Base-by-base conservation (phyloP, 2,888 invertebrate species). In the Craniophora ligustri region DNA sequence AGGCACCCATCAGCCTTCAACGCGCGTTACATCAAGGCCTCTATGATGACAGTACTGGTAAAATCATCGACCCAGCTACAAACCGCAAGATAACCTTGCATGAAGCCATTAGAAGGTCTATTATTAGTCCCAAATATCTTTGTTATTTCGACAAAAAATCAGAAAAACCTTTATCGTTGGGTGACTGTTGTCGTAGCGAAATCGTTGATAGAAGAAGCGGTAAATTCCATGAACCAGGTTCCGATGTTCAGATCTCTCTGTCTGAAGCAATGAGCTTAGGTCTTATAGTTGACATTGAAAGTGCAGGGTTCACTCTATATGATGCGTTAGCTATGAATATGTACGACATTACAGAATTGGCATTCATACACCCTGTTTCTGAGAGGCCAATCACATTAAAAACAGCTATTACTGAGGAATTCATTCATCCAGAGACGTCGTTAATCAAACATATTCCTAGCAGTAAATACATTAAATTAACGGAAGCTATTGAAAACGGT, bases 1-100 rank as follows among this genome's bases (percentile, higher is more conserved):
- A 96, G 85, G 96, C 96, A 7, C 96, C 97, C 0, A 95, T 98
- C 15, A 97, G 97, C 10, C 86, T 98, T 23, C 98, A 98, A 81
- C 94, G 97, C 77, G 97, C 97, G 0, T 95, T 98, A 45, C 97
- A 97, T 82, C 96, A 97, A 89, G 98, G 98, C 1, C 90, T 98
- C 0, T 98, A 98, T 79, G 97, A 98, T 71, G 96, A 97, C 55
- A 94, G 93, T 56, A 96, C 95, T 0, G 97, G 98, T 8, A 97
- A 97, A 92, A 95, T 98, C 42, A 94, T 96, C 28, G 98, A 98
- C 88, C 96, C 97, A 0, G 94, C 95, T 54, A 97, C 96, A 2
- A 96, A 96, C 36, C 95, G 96, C 58, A 95, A 96, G 76, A 96
- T 98, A 3, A 97, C 97, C 1, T 86, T 98, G 31, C 96, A 98